Evolutionary conservation across 2,888 invertebrate species (phyloP).

Genomic region (Notodonta ziczac): DNA sequence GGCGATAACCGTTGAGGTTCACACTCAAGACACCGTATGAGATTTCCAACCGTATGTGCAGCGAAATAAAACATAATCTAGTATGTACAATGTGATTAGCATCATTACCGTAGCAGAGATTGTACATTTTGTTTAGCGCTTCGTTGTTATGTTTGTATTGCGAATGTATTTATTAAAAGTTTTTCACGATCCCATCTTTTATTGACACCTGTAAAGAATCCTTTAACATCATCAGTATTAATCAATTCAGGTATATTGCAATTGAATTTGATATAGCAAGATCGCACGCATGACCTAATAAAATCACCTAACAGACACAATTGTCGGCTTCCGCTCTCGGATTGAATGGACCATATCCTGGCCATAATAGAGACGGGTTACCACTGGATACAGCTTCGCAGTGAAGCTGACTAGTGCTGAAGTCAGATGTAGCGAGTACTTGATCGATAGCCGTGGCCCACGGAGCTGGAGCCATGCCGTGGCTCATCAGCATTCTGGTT

Average conservation of each 20-base stretch:
- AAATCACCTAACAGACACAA: constrained; percentile 47
- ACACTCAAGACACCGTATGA: constrained; percentile 29
- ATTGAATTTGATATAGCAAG: constrained; percentile 27
- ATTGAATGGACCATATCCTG: constrained; percentile 54
- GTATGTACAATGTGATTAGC: constrained; percentile 23
- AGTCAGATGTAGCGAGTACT: constrained; percentile 36
- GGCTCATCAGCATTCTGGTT: constrained; percentile 39
- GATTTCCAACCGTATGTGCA: constrained; percentile 23
- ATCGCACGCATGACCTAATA: constrained; percentile 37
- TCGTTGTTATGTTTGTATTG: constrained; percentile 73
- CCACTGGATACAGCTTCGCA: constrained; percentile 32
- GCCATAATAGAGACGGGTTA: constrained; percentile 31
- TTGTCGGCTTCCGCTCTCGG: constrained; percentile 48
- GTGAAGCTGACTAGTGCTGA: constrained; percentile 21
- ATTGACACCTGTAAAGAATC: constrained; percentile 12
- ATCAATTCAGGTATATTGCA: constrained; percentile 20
- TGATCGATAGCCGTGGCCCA: constrained; percentile 31
- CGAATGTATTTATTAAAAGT: constrained; percentile 74
- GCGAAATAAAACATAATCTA: constrained; percentile 17
- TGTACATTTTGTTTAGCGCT: constrained; percentile 47
- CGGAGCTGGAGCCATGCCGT: constrained; percentile 23
- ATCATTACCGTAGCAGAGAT: constrained; percentile 42
- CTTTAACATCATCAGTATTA: background rate
- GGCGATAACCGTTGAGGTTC: constrained; percentile 48
- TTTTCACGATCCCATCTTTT: constrained; percentile 54